Base-by-base conservation (phyloP, 2,888 invertebrate genomes). In the Phytoseiulus persimilis region DNA sequence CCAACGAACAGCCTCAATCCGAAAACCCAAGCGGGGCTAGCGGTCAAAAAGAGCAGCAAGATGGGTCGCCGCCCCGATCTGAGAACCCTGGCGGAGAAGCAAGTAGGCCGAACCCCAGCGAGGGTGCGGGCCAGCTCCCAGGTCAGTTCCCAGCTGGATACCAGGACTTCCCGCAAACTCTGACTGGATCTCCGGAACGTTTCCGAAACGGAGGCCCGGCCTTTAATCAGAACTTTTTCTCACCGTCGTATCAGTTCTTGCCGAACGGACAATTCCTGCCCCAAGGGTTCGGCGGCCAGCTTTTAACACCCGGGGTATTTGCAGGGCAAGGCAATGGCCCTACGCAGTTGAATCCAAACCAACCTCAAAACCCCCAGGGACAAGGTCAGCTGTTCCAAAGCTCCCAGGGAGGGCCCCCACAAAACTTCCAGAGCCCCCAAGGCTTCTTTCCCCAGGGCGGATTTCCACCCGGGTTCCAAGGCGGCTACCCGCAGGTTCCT, bases 281-380 rank as follows among this genome's bases (percentile, higher is more conserved):
- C 6, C 87, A 87, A 87, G 87, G 87, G 33, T 28, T 33, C 11
- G 32, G n/a, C 84, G 84, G 84, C 6, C 84, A 84, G 5, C 45
- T 45, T 87, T n/a, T 39, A 33, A 45, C 39, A 33, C 87, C 87
- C n/a, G 39, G 32, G 33, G 23, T 31, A 45, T 87, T 87, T 87
- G 39, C 87, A 87, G 87, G 87, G 45, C 87, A 87, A 32, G 87
- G 87, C 32, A 11, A 14, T 33, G n/a, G n/a, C 33, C 87, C 87
- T n/a, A 31, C n/a, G 45, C 87, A 87, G 33, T 33, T 87, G 65
- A 23, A 65, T 65, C 65, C 65, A 3, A 65, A 65, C 18, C 65
- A 65, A 23, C 65, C 28, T 65, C 65, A 65, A 28, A 18, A 18
- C 65, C 65, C 65, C 18, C 65, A 65, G 65, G 65, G 65, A 65